These are phyloP conservation scores for Drosophila parvula DNA, from an alignment of 1,140 invertebrate species.

Conservation along the genomic window DNA sequence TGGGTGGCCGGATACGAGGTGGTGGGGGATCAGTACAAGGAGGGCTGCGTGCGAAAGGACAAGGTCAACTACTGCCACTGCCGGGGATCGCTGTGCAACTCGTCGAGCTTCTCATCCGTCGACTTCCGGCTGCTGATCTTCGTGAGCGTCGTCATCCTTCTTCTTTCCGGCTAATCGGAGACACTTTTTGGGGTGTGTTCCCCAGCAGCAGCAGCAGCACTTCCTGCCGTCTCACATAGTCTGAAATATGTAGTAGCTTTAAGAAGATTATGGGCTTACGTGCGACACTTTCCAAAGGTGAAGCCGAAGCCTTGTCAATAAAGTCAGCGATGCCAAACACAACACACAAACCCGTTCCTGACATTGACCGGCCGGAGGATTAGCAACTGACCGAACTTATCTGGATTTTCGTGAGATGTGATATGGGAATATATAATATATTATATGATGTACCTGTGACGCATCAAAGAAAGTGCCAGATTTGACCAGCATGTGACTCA, in stretches of 20 bases:
- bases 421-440: not conserved
- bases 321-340: conserved; percentile 21
- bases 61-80: conserved; percentile 36
- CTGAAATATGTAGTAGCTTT: conserved; percentile 44
- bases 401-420: not conserved
- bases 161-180: conserved; percentile 28
- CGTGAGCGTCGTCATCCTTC: not conserved
- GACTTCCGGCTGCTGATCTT: conserved; percentile 25
- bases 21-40: conserved; percentile 21
- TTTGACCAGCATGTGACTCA: conserved; percentile 23
- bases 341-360: conserved; percentile 36
- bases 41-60: conserved; percentile 21
- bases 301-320: conserved; percentile 49
- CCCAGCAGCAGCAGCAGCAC: not conserved
- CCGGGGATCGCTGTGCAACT: conserved; percentile 49
- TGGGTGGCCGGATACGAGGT: not conserved
- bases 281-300: conserved; percentile 37
- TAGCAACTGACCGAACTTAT: conserved; percentile 18
- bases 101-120: not conserved
- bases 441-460: not conserved
- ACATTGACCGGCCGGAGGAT: conserved; percentile 25
- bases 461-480: conserved; percentile 31
- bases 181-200: conserved; percentile 43
- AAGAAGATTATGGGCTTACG: conserved; percentile 50
- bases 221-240: conserved; percentile 22